Evolutionary conservation across 1,140 invertebrate genomes (phyloP), one percentile per base, ranked within the genome.

Genomic region (Macrocentrus cingulum): DNA sequence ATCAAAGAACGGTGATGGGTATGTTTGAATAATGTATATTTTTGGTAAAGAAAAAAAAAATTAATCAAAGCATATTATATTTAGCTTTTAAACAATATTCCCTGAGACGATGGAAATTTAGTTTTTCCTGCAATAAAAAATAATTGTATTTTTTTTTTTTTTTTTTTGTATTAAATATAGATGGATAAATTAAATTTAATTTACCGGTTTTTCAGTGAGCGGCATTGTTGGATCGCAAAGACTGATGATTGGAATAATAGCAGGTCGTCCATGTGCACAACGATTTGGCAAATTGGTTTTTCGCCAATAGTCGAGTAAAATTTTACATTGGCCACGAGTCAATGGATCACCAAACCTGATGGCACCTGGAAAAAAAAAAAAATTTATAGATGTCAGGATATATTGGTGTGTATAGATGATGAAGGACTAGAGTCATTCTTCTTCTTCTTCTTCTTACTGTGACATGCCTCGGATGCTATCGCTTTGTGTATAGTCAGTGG

Each of bases 211-310:
- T n/a, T n/a, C n/a, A n/a, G n/a, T n/a, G n/a, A n/a, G n/a, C n/a
- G n/a, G n/a, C n/a, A n/a, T n/a, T n/a, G n/a, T n/a, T n/a, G n/a
- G n/a, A n/a, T n/a, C n/a, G n/a, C n/a, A n/a, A n/a, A n/a, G n/a
- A n/a, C n/a, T n/a, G n/a, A 51, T 34, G 15, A 80, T 9, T 44
- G 76, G 77, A 63, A 79, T 51, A 13, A 80, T 68, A 2, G 75
- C 75, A 9, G 78, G 78, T 60, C 78, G 63, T 8, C 79, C 77
- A 45, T 80, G 79, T 39, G 79, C 79, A 64, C 79, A 80, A 45
- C 69, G 65, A 67, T 70, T 80, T 13, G 75, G 76, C 23, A 65
- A 66, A 51, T 72, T 68, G 2, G 75, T 78, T 34, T 65, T 42
- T 22, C 55, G 63, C 37, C 78, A 67, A 36, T 68, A 63, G 52